Evolutionary conservation across 2,113 vertebrate species (phyloP), one percentile per base, ranked within the genome.

Genomic region (Steatornis caripensis): DNA sequence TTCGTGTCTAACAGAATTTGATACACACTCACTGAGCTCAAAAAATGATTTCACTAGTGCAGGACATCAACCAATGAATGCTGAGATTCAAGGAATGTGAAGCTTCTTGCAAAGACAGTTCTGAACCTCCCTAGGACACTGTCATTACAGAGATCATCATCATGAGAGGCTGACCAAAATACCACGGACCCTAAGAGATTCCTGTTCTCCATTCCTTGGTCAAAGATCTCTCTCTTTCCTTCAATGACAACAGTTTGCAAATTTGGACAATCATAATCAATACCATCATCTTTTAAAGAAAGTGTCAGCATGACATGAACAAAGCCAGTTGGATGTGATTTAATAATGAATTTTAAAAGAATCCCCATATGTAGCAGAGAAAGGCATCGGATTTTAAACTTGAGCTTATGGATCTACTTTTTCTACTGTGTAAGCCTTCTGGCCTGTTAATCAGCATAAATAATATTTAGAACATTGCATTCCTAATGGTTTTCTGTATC

Each of bases 101-200:
- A 87, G 51, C 10, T 6, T 60, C 12, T 57, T 57, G 24, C 21
- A 95, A 62, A 83, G 11, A 62, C 21, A 16, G 20, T 48, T 77
- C 45, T 62, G 55, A 71, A 62, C 9, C 20, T 65, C 15, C 10
- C 9, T 19, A 23, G 12, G 19, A 53, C 29, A 32, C 8, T 55
- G 15, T 34, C 48, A 21, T 76, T 81, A 41, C 13, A 62, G 43
- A 37, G 6, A n/a, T 15, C 0, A 0, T 43, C 32, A 48, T 26
- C 46, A 29, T 23, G 23, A 45, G 74, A 81, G 5, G 6, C 12
- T 61, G 34, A 65, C 9, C 4, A 29, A 84, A 87, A 49, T n/a
- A 18, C 4, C n/a, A 2, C 11, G 21, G 30, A 75, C 10, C 24
- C 4, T 55, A 36, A 18, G 0, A 70, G 15, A 57, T 3, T 43